Percentiles rank a stretch among this genome's conserved stretches.
Conservation (phyloP, 1,140 invertebrate species). For the Dufourea novaeangliae region DNA sequence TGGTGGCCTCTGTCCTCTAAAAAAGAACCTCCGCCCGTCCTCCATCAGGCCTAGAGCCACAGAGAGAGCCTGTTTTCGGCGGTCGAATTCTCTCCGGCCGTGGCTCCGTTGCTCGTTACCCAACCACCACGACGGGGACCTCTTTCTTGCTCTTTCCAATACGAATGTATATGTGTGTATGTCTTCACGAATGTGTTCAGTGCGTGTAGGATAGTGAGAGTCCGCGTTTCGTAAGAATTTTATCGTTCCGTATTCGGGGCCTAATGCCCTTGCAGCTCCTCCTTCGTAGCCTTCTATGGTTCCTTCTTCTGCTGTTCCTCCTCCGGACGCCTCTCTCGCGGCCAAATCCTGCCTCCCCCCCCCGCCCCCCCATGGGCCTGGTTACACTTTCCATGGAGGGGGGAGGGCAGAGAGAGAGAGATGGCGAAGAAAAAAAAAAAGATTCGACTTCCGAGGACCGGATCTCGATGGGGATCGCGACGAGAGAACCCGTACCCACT, state of each 20-base stretch:
- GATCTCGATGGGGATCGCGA: neutral
- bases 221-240: constrained; percentile 69
- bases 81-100: constrained; percentile 20
- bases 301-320: constrained; percentile 27
- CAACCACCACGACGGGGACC: constrained; percentile 30
- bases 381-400: neutral
- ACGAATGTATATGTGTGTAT: neutral
- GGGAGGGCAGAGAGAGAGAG: neutral
- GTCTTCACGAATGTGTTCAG: neutral
- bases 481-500: neutral
- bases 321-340: neutral
- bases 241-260: constrained; percentile 62
- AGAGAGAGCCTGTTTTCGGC: constrained; percentile 14
- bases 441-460: neutral
- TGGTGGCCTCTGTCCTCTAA: constrained; percentile 26
- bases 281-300: constrained; percentile 49
- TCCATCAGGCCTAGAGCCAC: constrained; percentile 28
- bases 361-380: neutral
- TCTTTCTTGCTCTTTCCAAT: constrained; percentile 13
- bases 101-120: constrained; percentile 19
- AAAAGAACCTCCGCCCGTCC: constrained; percentile 33
- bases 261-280: constrained; percentile 64
- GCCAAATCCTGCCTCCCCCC: neutral
- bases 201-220: neutral
- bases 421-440: neutral